These are phyloP conservation scores for Charina bottae DNA, from an alignment of 2,113 vertebrate genomes.

Conservation along the genomic window DNA sequence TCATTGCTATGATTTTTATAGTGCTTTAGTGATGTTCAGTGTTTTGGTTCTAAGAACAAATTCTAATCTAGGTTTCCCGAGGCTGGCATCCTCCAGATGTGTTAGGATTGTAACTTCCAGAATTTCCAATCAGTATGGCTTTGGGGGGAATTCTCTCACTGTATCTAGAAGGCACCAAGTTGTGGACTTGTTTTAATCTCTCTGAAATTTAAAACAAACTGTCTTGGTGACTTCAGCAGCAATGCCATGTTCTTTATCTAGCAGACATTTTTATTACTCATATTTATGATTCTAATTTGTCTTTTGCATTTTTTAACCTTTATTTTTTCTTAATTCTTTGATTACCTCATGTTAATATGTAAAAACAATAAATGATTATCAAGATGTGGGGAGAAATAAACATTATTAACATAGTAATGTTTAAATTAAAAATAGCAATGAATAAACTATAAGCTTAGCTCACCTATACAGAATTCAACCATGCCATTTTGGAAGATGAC, in stretches of 20 bases:
- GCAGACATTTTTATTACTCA: conserved; percentile 54
- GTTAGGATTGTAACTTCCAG: not conserved
- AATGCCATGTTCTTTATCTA: conserved; percentile 54
- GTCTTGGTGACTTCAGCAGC: conserved; percentile 49
- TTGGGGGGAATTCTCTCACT: not conserved
- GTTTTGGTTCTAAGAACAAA: conserved; percentile 49
- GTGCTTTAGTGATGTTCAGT: not conserved
- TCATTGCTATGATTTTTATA: not conserved
- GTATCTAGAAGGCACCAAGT: not conserved
- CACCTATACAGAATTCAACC: not conserved
- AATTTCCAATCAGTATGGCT: not conserved
- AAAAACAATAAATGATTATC: conserved; percentile 27
- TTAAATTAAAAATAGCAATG: not conserved
- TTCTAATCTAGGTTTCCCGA: conserved; percentile 13
- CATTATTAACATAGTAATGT: not conserved
- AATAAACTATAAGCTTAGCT: not conserved
- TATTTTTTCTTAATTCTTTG: conserved; percentile 58
- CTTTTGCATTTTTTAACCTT: conserved; percentile 55
- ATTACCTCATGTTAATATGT: conserved; percentile 48
- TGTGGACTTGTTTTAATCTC: conserved; percentile 22
- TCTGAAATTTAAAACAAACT: conserved; percentile 64
- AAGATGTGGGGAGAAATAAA: not conserved
- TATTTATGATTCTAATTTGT: conserved; percentile 53
- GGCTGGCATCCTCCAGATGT: not conserved
- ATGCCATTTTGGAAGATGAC: conserved; percentile 11